Evolutionary conservation across 2,113 vertebrate genomes (phyloP).

Genomic region (Sinocyclocheilus anophthalmus): DNA sequence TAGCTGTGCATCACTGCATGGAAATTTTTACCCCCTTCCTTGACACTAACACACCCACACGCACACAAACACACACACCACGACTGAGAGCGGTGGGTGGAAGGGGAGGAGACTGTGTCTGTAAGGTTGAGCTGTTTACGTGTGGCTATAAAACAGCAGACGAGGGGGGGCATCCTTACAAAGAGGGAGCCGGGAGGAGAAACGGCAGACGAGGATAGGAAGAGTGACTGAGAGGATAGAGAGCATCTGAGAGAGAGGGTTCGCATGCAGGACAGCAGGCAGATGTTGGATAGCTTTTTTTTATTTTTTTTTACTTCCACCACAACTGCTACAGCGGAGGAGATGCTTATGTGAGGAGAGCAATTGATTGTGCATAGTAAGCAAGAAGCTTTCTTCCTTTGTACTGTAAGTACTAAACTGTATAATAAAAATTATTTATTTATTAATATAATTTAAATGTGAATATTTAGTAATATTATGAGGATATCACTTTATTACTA

Average conservation of each 20-base stretch:
- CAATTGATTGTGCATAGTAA: conserved; percentile 8
- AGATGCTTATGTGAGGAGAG: conserved; percentile 36
- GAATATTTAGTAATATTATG: too few relatives aligned
- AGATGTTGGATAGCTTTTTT: conserved; percentile 39
- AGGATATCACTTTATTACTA: too few relatives aligned
- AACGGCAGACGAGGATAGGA: conserved; percentile 54
- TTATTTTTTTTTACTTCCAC: conserved; percentile 26
- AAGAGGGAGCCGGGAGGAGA: conserved; percentile 52
- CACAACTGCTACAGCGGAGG: conserved; percentile 40
- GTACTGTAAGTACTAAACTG: conserved; percentile 31
- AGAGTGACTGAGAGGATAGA: conserved; percentile 48
- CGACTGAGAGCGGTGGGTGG: conserved; percentile 44
- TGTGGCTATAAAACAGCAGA: conserved; percentile 60
- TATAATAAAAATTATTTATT: neutral
- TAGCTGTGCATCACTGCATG: conserved; percentile 50
- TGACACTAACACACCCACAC: conserved; percentile 30
- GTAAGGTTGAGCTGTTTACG: conserved; percentile 61
- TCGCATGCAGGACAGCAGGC: conserved; percentile 47
- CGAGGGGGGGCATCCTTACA: conserved; percentile 54
- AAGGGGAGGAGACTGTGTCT: conserved; percentile 56
- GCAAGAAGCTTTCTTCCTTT: conserved; percentile 6
- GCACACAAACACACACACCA: conserved; percentile 42
- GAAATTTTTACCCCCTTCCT: conserved; percentile 48
- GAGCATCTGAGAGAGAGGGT: conserved; percentile 42
- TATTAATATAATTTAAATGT: neutral